phyloP scores from a whole-genome alignment of 2,113 vertebrate species.

The Turnix velox region DNA sequence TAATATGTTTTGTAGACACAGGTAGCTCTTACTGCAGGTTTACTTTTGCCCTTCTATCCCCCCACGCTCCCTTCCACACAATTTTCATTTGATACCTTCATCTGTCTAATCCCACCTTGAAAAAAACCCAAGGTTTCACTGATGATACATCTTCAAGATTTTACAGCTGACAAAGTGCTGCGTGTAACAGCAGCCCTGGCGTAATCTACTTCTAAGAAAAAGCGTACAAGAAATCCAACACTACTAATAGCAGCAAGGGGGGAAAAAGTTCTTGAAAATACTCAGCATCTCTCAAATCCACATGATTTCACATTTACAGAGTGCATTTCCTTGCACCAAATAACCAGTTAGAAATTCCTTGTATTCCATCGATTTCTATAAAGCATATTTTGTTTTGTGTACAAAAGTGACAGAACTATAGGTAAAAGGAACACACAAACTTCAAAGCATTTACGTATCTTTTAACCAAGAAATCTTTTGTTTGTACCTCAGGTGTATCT shows the following conservation, averaged over 20 bases:
- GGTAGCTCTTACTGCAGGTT: not conserved
- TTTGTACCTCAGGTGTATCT: not conserved
- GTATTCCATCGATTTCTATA: not conserved
- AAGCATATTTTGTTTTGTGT: not conserved
- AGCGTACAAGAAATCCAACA: not conserved
- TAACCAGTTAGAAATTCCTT: not conserved
- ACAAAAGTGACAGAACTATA: not conserved
- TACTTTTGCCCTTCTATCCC: not conserved
- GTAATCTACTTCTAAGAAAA: not conserved
- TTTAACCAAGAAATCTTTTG: not conserved
- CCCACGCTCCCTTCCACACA: fast-evolving
- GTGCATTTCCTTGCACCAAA: not conserved
- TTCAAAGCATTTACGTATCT: not conserved
- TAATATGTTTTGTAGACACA: not conserved
- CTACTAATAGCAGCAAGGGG: not conserved
- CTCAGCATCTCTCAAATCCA: not conserved
- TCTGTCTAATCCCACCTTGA: not conserved
- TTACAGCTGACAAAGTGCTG: not conserved
- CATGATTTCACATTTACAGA: not conserved
- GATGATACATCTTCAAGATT: not conserved
- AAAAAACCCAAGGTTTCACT: not conserved
- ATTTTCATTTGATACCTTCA: not conserved
- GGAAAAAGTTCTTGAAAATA: not conserved
- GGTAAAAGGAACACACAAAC: not conserved
- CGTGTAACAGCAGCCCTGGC: not conserved